These are phyloP conservation scores for Drosophila setifemur DNA, from an alignment of 1,140 invertebrate species.

Conservation along the genomic window DNA sequence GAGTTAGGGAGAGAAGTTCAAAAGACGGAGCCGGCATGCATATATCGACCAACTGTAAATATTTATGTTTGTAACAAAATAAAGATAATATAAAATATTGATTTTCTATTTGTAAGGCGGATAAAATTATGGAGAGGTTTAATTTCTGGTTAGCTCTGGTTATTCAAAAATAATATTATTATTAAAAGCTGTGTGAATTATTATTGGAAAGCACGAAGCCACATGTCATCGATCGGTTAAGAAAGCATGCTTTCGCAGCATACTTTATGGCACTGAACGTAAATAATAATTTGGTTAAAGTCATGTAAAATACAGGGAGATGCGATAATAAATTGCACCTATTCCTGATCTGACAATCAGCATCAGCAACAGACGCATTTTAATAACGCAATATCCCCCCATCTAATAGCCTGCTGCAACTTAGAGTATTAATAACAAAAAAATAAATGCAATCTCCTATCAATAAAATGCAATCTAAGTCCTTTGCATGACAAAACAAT, in stretches of 20 bases:
- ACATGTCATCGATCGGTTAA: constrained; percentile 82
- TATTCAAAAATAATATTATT: constrained; percentile 2
- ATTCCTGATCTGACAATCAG: neutral
- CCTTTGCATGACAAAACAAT: constrained; percentile 31
- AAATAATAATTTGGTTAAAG: constrained; percentile 12
- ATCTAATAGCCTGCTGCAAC: constrained; percentile 5
- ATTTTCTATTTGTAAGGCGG: constrained; percentile 10
- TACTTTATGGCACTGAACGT: constrained; percentile 66
- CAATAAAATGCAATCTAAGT: constrained; percentile 17
- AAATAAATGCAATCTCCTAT: constrained; percentile 34
- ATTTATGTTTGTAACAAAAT: constrained; percentile 65
- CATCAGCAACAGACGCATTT: neutral
- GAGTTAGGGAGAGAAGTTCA: constrained; percentile 69
- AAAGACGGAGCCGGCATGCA: constrained; percentile 83
- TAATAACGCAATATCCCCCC: neutral
- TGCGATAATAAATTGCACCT: too few species aligned
- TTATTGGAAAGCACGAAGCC: constrained; percentile 31
- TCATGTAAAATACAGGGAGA: neutral
- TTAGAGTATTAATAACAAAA: constrained; percentile 12
- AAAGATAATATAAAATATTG: constrained; percentile 52
- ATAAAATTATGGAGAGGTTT: constrained; percentile 27
- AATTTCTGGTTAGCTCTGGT: constrained; percentile 48
- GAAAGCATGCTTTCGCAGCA: constrained; percentile 68
- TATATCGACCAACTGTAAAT: constrained; percentile 83
- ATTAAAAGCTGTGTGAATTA: constrained; percentile 11